Base-by-base conservation (phyloP, 2,797 vertebrate genomes). In the Anas acuta region DNA sequence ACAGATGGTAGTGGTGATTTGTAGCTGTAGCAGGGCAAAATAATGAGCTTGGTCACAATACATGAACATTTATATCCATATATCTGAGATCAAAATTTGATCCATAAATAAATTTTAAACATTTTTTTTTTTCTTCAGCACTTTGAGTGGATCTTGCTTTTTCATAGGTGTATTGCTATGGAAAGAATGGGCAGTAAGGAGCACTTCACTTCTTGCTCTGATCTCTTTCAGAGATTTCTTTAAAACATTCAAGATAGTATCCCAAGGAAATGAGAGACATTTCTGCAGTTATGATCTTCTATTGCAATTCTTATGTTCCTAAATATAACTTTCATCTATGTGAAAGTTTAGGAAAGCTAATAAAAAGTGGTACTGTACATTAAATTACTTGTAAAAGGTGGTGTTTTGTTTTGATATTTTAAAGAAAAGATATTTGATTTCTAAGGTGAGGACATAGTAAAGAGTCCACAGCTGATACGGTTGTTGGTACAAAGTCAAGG, bases 151-250 rank as follows among this genome's bases (percentile, higher is more conserved):
- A 6, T 81, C 62, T 90, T 84, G 41, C 7, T 81, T 96, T 94
- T 75, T 78, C 28, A 10, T 15, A 58, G 25, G 56, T 56, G 2
- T 6, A 22, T 94, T 93, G 19, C 71, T 67, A 7, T 53, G 47
- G 77, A 76, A 89, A 82, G 32, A 37, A 56, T 56, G 23, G n/a
- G 28, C 17, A 30, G 15, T 80, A 77, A 74, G 57, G 49, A 87
- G 6, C 22, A 35, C n/a, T 77, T 95, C 6, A 41, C 11, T 84
- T 93, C 22, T 93, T 78, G 11, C 62, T 87, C 18, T 70, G 39
- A 85, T 87, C 58, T 87, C 1, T 85, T 71, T 92, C 47, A 14
- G 32, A 71, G 8, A 12, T 84, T 80, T 74, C 54, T 84, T 84
- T 69, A 47, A 66, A 90, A 58, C 7, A 6, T 78, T 54, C 54